Base-by-base conservation (phyloP, 2,797 vertebrate genomes). In the Pempheris klunzingeri region DNA sequence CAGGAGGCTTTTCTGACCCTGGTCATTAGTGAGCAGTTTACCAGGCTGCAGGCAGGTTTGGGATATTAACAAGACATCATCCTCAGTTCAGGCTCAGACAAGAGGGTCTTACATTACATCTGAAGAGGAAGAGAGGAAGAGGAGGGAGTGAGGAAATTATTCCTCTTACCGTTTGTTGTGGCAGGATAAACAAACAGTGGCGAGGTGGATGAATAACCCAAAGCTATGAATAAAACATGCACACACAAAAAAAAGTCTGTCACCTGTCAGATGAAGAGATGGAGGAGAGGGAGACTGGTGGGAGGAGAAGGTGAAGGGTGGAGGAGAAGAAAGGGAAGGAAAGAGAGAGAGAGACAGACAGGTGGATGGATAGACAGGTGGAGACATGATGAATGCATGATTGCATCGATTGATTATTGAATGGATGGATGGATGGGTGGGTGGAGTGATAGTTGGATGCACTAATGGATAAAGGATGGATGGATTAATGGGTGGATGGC, bases 191-290 rank as follows among this genome's bases (percentile, higher is more conserved):
- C 28, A 68, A 38, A 57, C 61, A 26, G 44, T 2, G 12, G 30
- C 2, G 28, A 41, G 47, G 54, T 5, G 38, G 30, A 47, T 22
- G 24, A 61, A 74, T n/a, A 63, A 9, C 62, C 41, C 4, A 12
- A 39, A 49, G 46, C 18, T 17, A 60, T 70, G 24, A 70, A 26
- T 65, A 61, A 26, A 80, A 38, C 7, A 72, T 49, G 34, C 2
- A 26, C 20, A 6, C 39, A 54, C 41, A 58, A 38, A 3, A 49
- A n/a, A 39, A 59, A 10, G 49, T 28, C 28, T 57, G 62, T 41
- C 50, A 53, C 7, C 44, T 73, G 58, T 73, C 59, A 78, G 4
- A 52, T 2, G 53, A 0, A 46, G 28, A 17, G 57, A 53, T 12
- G 20, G 22, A 32, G 32, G 55, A 52, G 43, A 46, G 4, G 18